A percentile compares a stretch with the other conserved stretches of the same genome.
These are phyloP conservation scores for Brachionus rubens DNA, from an alignment of 1,140 invertebrate genomes.

Conservation along the genomic window DNA sequence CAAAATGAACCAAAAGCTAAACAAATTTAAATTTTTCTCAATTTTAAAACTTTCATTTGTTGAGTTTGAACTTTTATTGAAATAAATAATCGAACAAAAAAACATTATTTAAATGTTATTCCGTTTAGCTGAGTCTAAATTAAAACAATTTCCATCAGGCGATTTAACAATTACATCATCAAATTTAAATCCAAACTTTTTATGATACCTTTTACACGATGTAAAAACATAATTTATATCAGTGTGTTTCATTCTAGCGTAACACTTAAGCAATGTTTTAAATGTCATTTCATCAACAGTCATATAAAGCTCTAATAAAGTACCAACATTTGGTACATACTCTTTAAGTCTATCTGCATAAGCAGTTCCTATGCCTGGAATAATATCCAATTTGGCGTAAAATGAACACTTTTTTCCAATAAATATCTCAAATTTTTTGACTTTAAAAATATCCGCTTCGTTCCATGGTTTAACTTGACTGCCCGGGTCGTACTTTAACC, in stretches of 20 bases:
- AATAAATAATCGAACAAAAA: too few relatives aligned
- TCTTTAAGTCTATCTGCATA: background rate
- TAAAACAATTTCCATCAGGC: background rate
- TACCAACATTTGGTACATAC: conserved; percentile 5
- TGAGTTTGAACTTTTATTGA: too few relatives aligned
- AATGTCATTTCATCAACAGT: conserved; percentile 29
- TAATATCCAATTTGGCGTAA: background rate
- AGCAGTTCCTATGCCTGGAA: background rate
- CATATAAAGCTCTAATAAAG: conserved; percentile 5
- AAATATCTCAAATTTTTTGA: background rate
- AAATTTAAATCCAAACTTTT: conserved; percentile 28
- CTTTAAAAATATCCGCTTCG: background rate
- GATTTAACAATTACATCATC: conserved; percentile 20
- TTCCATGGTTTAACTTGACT: background rate
- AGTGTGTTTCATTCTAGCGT: background rate
- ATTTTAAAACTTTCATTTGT: too few relatives aligned
- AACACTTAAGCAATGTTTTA: background rate
- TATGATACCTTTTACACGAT: conserved; percentile 7
- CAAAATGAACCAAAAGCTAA: too few relatives aligned
- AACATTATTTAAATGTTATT: background rate
- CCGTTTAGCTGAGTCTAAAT: background rate
- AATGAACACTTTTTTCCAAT: conserved; percentile 4
- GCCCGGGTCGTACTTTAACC: background rate
- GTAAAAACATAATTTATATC: conserved; percentile 26
- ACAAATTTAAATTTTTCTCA: too few relatives aligned